Evolutionary conservation across 2,888 invertebrate genomes (phyloP), one percentile per base, ranked within the genome.

Genomic region (Drosophila acutilabella): DNA sequence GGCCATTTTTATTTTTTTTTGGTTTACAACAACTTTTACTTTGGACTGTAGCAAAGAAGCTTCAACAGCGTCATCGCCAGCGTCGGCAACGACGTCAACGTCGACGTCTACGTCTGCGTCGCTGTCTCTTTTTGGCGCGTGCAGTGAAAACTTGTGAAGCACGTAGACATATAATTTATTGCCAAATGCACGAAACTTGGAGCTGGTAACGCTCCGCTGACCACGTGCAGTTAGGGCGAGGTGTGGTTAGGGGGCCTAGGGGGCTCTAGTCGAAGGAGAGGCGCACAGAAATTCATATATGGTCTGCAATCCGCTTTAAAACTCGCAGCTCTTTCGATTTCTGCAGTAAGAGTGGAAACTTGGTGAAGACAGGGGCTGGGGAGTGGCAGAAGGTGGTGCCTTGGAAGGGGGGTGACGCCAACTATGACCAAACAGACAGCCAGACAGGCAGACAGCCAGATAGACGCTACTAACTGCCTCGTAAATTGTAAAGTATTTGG

Each of bases 111-210:
- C 41, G 14, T 41, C 54, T 10, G 33, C 56, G 18, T 33, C 14
- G 38, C 33, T 40, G 14, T 18, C 36, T 36, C 47, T 47, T 47
- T 59, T 59, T 54, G 64, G 50, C 64, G 74, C 64, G 69, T 73
- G 67, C 74, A 84, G 88, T 81, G 82, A 84, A 83, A 88, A 74
- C 64, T 64, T 59, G 70, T 71, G 77, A 61, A 62, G 82, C 85
- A 88, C 82, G 88, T 83, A 88, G 80, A 81, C 88, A 83, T 84
- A 84, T 84, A 84, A 74, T 85, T 88, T 88, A 88, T 88, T 88
- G 82, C 86, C 86, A 83, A 88, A 88, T 83, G 83, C 86, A 81
- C 69, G 85, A 87, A 84, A 74, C 79, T 66, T 73, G 56, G 47
- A 42, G 64, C 82, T 84, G 86, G 83, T 71, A 82, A 83, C 83